Percentiles rank a stretch among this genome's conserved stretches.
phyloP scores from a whole-genome alignment of 2,797 vertebrate genomes.

The Mico argentatus region DNA sequence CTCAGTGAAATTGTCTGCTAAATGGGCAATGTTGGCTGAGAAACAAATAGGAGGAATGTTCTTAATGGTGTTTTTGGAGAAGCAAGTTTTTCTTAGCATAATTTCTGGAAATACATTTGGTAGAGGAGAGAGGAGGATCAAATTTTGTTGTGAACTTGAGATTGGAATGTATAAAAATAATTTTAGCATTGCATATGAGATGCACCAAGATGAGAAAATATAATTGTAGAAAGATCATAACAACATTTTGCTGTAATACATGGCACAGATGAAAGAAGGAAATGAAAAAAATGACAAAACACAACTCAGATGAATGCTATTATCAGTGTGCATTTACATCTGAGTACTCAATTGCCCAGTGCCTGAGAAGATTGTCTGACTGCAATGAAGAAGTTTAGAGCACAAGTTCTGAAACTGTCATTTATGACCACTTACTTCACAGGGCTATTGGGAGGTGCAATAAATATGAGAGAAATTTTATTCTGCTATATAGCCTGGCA shows the following conservation, averaged over 20 bases:
- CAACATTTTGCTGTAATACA: slow-evolving; percentile 22
- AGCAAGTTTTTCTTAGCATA: slow-evolving; percentile 59
- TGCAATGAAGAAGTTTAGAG: not conserved
- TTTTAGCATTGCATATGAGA: not conserved
- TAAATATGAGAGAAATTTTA: slow-evolving; percentile 71
- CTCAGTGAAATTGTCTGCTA: slow-evolving; percentile 62
- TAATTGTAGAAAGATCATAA: slow-evolving; percentile 13
- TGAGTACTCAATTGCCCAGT: not conserved
- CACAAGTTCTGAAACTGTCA: slow-evolving; percentile 46
- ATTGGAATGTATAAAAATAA: slow-evolving; percentile 50
- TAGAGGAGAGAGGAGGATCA: not conserved
- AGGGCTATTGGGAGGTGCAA: slow-evolving; percentile 36
- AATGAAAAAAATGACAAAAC: not conserved
- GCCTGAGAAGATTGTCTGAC: not conserved
- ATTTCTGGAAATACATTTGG: slow-evolving; percentile 59
- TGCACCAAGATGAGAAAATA: slow-evolving; percentile 50
- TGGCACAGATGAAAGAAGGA: not conserved
- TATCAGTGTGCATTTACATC: not conserved
- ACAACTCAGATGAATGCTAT: not conserved
- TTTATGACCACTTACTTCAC: slow-evolving; percentile 66
- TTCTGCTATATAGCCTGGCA: slow-evolving; percentile 48
- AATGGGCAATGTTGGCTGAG: slow-evolving; percentile 48
- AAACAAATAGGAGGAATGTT: slow-evolving; percentile 71
- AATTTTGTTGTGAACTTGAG: slow-evolving; percentile 45
- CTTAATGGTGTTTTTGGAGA: slow-evolving; percentile 55